Conservation (phyloP, 2,888 invertebrate genomes). For the Philereme vetulata region DNA sequence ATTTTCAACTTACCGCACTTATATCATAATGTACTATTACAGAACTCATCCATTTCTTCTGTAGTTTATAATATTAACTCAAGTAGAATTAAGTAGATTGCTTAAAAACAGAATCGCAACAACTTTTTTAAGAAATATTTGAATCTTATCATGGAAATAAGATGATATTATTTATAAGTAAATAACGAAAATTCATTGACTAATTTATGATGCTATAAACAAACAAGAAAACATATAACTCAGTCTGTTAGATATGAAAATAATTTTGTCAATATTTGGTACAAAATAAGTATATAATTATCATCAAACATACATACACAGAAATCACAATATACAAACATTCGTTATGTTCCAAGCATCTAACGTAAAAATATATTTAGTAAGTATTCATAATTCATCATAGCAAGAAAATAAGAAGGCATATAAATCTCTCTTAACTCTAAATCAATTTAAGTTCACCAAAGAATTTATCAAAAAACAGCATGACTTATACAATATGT, state of each 20-base stretch:
- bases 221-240: slow-evolving; percentile 35
- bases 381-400: slow-evolving; percentile 6
- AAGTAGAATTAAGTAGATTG: background rate
- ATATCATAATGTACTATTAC: too few species aligned
- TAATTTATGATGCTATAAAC: slow-evolving; percentile 24
- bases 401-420: slow-evolving; percentile 4
- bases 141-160: slow-evolving; percentile 26
- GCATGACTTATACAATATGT: too few species aligned
- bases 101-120: slow-evolving; percentile 11
- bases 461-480: background rate
- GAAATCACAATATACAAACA: slow-evolving; percentile 31
- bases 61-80: too few species aligned
- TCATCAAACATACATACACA: slow-evolving; percentile 17
- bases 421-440: slow-evolving; percentile 11
- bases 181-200: slow-evolving; percentile 18
- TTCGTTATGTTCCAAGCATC: slow-evolving; percentile 11
- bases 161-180: slow-evolving; percentile 22
- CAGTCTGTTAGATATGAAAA: slow-evolving; percentile 38
- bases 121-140: slow-evolving; percentile 7
- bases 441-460: slow-evolving; percentile 17
- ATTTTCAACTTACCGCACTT: too few species aligned
- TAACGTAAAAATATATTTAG: slow-evolving; percentile 15
- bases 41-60: too few species aligned
- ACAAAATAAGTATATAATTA: slow-evolving; percentile 27
- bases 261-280: slow-evolving; percentile 40